These are phyloP conservation scores for Cosmorhoe ocellata DNA, from an alignment of 2,888 invertebrate genomes.

Conservation along the genomic window DNA sequence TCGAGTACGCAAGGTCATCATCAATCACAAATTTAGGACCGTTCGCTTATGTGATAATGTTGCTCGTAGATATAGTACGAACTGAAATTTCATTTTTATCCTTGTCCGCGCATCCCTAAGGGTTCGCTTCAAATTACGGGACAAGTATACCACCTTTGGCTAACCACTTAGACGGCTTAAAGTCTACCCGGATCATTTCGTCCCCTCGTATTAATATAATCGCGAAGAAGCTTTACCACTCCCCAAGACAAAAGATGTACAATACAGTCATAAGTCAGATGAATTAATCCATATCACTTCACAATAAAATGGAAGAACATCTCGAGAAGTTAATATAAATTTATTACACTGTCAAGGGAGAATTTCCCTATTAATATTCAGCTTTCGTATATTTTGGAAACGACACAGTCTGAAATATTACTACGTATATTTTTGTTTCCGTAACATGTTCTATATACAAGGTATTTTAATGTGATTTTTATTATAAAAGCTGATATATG, in stretches of 20 bases:
- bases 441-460: conserved; percentile 17
- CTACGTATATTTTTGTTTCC: conserved; percentile 20
- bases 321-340: conserved; percentile 78
- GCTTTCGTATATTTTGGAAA: conserved; percentile 26
- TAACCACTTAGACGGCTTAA: conserved; percentile 69
- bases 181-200: conserved; percentile 67
- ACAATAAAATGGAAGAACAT: conserved; percentile 78
- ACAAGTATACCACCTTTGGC: conserved; percentile 41
- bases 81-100: conserved; percentile 26
- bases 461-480: conserved; percentile 17
- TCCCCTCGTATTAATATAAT: conserved; percentile 77
- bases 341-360: conserved; percentile 64
- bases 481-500: conserved; percentile 5
- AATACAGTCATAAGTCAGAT: conserved; percentile 80
- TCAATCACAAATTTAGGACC: too few relatives aligned
- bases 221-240: conserved; percentile 70
- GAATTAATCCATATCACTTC: conserved; percentile 81
- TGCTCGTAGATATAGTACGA: not conserved
- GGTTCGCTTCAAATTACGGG: conserved; percentile 43
- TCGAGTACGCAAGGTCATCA: too few relatives aligned
- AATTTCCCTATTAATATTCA: conserved; percentile 38
- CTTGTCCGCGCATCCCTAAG: conserved; percentile 20
- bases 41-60: too few relatives aligned
- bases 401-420: conserved; percentile 23
- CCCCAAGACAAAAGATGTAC: conserved; percentile 75